Conservation (phyloP, 2,113 vertebrate species). For the Isurus oxyrinchus region DNA sequence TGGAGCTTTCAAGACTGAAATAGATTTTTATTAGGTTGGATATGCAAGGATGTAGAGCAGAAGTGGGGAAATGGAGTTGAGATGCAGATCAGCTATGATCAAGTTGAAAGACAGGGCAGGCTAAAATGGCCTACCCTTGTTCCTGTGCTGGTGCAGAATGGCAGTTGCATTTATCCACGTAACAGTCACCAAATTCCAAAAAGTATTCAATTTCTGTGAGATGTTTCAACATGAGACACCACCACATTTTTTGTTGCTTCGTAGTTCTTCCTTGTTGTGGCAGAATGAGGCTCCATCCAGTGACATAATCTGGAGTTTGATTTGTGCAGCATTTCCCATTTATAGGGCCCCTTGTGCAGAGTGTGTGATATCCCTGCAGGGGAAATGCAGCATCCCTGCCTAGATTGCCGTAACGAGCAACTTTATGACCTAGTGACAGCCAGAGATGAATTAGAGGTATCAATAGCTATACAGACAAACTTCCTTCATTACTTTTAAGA, state of each 20-base stretch:
- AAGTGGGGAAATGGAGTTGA: not conserved
- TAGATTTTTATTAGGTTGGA: not conserved
- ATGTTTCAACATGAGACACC: not conserved
- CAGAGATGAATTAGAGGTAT: conserved; percentile 13
- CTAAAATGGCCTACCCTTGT: not conserved
- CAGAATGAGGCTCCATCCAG: not conserved
- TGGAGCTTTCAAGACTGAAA: not conserved
- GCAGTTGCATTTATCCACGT: not conserved
- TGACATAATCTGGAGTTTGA: not conserved
- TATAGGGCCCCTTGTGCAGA: not conserved
- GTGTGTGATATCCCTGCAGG: not conserved
- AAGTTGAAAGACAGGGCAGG: not conserved
- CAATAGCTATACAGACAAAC: not conserved
- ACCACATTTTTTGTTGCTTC: not conserved
- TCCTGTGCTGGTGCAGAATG: not conserved
- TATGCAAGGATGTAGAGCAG: not conserved
- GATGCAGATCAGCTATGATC: not conserved
- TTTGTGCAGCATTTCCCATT: not conserved
- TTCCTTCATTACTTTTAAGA: conserved; percentile 5
- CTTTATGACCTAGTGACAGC: conserved; percentile 2
- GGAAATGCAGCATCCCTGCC: no score
- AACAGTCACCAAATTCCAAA: not conserved
- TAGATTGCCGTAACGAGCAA: not conserved
- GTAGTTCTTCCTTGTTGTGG: not conserved
- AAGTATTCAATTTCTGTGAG: not conserved